Conservation (phyloP, 1,140 invertebrate genomes). For the Calosoma granatense region DNA sequence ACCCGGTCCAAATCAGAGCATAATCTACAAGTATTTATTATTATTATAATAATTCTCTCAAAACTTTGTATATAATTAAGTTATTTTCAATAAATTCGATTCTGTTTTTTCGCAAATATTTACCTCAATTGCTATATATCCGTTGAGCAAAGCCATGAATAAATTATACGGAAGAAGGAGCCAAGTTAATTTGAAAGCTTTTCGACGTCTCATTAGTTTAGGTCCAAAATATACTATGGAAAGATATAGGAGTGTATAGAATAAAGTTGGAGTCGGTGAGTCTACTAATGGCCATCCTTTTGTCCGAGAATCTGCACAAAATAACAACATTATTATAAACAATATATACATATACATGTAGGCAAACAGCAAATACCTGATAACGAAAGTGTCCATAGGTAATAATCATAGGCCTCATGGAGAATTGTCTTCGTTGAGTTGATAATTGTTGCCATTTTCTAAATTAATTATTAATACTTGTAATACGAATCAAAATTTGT, state of each 20-base stretch:
- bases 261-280: constrained; percentile 65
- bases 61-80: too few relatives aligned
- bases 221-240: constrained; percentile 72
- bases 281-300: constrained; percentile 80
- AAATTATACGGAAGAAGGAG: constrained; percentile 79
- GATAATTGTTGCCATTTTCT: constrained; percentile 42
- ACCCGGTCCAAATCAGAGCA: too few relatives aligned
- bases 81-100: constrained; percentile 6
- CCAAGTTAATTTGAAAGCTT: constrained; percentile 67
- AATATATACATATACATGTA: constrained; percentile 4
- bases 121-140: constrained; percentile 73
- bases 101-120: constrained; percentile 12
- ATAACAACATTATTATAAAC: constrained; percentile 13
- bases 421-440: constrained; percentile 51
- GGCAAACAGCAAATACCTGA: constrained; percentile 43
- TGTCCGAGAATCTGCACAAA: constrained; percentile 61
- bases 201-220: constrained; percentile 69
- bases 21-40: too few relatives aligned
- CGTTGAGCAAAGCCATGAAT: constrained; percentile 71
- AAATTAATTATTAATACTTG: not conserved
- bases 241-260: constrained; percentile 67
- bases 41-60: too few relatives aligned
- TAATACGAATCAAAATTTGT: not conserved
- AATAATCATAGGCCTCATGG: constrained; percentile 54
- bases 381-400: constrained; percentile 58